Conservation (phyloP, 2,113 vertebrate genomes). For the Geococcyx californianus region DNA sequence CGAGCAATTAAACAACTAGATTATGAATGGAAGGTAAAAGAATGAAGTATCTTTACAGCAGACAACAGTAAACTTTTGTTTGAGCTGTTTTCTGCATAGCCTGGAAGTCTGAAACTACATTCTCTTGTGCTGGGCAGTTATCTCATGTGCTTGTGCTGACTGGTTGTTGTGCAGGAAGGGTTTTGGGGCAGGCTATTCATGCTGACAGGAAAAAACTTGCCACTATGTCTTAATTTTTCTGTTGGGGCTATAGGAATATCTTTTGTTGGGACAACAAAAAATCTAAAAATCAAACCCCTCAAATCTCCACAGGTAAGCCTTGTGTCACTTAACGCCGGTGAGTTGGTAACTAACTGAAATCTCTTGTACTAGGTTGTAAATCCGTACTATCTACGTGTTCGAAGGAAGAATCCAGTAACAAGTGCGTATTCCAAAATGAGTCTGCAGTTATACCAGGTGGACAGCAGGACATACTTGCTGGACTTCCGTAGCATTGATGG, state of each 20-base stretch:
- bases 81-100: background rate
- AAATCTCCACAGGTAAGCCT: background rate
- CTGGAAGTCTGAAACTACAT: background rate
- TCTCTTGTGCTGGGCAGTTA: background rate
- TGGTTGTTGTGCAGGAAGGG: background rate
- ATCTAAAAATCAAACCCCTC: accelerated
- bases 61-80: background rate
- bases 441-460: slow-evolving; percentile 96
- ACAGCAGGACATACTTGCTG: slow-evolving; percentile 95
- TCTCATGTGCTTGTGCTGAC: background rate
- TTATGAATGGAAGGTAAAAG: slow-evolving; percentile 97
- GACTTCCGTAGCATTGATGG: slow-evolving; percentile 98
- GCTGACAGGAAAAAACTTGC: background rate
- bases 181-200: background rate
- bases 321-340: background rate
- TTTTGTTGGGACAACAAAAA: background rate
- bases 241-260: background rate
- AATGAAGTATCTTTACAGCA: background rate
- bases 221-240: background rate
- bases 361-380: slow-evolving; percentile 87
- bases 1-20: slow-evolving; percentile 96
- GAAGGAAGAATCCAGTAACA: slow-evolving; percentile 93
- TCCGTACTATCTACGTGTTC: slow-evolving; percentile 94
- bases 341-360: background rate
- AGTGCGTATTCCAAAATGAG: slow-evolving; percentile 97